A percentile compares a stretch with the other conserved stretches of the same genome.
These are phyloP conservation scores for Sinocyclocheilus grahami DNA, from an alignment of 2,113 vertebrate genomes.

Conservation along the genomic window DNA sequence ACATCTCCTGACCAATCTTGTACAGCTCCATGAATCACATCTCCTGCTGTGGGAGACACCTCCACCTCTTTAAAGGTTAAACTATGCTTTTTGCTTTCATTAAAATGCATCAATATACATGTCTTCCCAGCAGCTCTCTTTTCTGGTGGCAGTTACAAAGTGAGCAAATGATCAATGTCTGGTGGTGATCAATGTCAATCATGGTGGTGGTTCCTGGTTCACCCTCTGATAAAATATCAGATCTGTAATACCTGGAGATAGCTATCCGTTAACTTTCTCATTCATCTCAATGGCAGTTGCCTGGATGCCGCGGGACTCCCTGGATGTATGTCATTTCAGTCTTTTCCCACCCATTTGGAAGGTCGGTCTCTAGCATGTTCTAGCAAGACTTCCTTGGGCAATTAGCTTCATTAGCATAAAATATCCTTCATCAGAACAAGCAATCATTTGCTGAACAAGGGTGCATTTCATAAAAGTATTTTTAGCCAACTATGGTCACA, in stretches of 20 bases:
- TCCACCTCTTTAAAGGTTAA: conserved; percentile 65
- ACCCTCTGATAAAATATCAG: neutral
- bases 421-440: no score
- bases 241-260: neutral
- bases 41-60: conserved; percentile 63
- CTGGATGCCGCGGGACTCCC: neutral
- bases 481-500: no score
- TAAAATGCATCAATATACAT: conserved; percentile 60
- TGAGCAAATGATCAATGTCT: conserved; percentile 11
- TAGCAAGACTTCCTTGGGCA: no score
- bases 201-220: neutral
- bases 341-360: neutral
- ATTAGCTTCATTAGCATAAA: no score
- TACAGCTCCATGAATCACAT: conserved; percentile 60
- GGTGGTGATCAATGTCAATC: neutral
- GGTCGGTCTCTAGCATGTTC: no score
- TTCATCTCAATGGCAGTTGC: conserved; percentile 1
- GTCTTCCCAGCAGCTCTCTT: neutral
- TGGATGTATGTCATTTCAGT: neutral
- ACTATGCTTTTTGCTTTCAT: conserved; percentile 60
- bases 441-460: neutral
- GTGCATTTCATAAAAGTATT: no score
- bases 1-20: conserved; percentile 45
- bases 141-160: neutral
- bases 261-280: neutral